Evolutionary conservation across 2,113 vertebrate genomes (phyloP).

Genomic region (Pituophis catenifer): DNA sequence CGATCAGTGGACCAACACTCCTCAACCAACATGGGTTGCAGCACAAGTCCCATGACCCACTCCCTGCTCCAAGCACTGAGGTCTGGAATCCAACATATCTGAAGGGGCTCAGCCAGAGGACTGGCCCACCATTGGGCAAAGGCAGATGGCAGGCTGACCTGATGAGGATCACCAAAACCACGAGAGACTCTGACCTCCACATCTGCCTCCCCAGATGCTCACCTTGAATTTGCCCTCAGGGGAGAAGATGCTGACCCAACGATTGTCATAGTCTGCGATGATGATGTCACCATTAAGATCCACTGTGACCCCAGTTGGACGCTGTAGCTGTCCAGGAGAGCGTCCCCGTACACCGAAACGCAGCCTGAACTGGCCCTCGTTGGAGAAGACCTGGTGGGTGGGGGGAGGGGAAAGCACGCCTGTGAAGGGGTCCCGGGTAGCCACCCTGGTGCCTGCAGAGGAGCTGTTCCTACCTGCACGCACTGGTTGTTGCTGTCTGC

Average conservation of each 20-base stretch:
- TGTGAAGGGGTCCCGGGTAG: neutral
- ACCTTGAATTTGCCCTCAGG: slow-evolving; percentile 98
- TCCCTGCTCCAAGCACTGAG: neutral
- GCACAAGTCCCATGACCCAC: neutral
- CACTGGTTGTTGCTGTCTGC: slow-evolving; percentile 98
- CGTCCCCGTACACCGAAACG: slow-evolving; percentile 93
- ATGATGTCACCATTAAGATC: slow-evolving; percentile 95
- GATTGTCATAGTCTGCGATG: slow-evolving; percentile 95
- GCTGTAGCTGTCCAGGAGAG: slow-evolving; percentile 93
- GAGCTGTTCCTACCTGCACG: slow-evolving; percentile 80
- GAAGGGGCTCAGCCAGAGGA: neutral
- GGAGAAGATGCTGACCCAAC: slow-evolving; percentile 96
- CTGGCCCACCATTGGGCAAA: neutral
- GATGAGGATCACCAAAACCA: too few relatives aligned
- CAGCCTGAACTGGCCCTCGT: slow-evolving; percentile 93
- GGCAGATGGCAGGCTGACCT: neutral
- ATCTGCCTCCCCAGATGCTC: slow-evolving; percentile 15
- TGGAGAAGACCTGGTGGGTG: slow-evolving; percentile 84
- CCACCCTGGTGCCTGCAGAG: neutral
- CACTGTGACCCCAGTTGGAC: slow-evolving; percentile 90
- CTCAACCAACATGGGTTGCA: neutral
- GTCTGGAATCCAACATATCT: neutral
- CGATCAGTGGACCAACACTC: neutral
- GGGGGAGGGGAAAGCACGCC: slow-evolving; percentile 12
- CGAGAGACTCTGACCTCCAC: neutral